Percentiles rank a stretch among this genome's conserved stretches.
These are phyloP conservation scores for Adineta ricciae DNA, from an alignment of 2,888 invertebrate genomes.

Conservation along the genomic window DNA sequence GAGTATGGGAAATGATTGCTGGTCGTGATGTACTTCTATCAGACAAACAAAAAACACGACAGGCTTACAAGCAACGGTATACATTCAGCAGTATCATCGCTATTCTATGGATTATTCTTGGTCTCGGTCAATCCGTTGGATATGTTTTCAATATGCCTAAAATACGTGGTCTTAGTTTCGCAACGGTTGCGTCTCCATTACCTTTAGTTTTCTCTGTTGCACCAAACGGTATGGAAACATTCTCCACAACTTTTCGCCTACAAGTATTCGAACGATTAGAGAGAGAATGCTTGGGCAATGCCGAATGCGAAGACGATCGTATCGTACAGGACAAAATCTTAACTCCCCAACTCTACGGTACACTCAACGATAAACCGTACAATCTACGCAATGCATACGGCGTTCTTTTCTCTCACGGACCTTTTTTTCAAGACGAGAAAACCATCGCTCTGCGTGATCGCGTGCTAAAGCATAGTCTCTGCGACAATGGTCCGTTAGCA, in stretches of 20 bases:
- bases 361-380: background rate
- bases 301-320: background rate
- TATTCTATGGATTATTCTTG: background rate
- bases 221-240: background rate
- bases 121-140: background rate
- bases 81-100: background rate
- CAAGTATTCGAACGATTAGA: background rate
- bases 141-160: background rate
- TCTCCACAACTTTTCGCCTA: background rate
- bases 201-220: background rate
- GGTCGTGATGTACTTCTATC: background rate
- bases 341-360: background rate
- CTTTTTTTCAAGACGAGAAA: background rate
- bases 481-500: background rate
- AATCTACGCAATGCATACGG: slow-evolving; percentile 1
- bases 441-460: background rate
- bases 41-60: background rate
- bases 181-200: background rate
- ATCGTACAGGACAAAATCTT: background rate
- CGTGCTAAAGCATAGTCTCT: background rate
- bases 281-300: background rate
- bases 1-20: background rate
- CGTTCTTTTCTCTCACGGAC: background rate
- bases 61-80: background rate
- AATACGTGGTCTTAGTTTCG: background rate